These are phyloP conservation scores for Cyrtonyx montezumae DNA, from an alignment of 2,113 vertebrate species.

Conservation along the genomic window DNA sequence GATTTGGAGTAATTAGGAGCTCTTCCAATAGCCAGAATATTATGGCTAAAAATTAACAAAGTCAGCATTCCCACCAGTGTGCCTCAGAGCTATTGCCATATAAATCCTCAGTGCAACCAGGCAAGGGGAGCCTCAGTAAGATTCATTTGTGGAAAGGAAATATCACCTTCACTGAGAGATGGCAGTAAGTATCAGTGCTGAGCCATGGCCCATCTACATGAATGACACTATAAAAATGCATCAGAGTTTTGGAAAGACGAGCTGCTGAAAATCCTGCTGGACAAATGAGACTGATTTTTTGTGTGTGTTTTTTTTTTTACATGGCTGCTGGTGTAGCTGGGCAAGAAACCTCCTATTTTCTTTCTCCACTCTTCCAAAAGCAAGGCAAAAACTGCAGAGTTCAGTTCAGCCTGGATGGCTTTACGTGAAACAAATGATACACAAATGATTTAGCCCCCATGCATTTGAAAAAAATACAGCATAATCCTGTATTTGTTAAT, in stretches of 20 bases:
- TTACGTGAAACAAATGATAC: accelerated
- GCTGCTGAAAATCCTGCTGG: not conserved
- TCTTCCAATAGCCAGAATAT: constrained; percentile 65
- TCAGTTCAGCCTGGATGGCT: not conserved
- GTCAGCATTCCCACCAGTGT: constrained; percentile 11
- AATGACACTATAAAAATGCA: not conserved
- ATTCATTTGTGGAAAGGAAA: not conserved
- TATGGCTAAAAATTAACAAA: constrained; percentile 49
- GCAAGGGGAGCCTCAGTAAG: constrained; percentile 1
- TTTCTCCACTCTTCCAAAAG: not conserved
- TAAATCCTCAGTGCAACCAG: constrained; percentile 31
- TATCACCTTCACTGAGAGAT: not conserved
- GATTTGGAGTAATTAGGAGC: constrained; percentile 64
- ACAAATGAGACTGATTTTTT: not conserved
- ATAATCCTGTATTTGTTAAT: not conserved
- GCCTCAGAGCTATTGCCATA: constrained; percentile 7
- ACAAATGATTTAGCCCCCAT: not conserved
- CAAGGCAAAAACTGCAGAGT: not conserved
- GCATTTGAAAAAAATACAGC: not conserved
- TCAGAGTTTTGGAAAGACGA: not conserved
- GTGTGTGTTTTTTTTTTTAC: not conserved
- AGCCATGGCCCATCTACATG: not conserved
- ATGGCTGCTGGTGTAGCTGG: not conserved
- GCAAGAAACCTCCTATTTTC: not conserved
- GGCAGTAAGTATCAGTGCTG: not conserved